Base-by-base conservation (phyloP, 2,888 invertebrate genomes). In the Acanthosepion pharaonis region DNA sequence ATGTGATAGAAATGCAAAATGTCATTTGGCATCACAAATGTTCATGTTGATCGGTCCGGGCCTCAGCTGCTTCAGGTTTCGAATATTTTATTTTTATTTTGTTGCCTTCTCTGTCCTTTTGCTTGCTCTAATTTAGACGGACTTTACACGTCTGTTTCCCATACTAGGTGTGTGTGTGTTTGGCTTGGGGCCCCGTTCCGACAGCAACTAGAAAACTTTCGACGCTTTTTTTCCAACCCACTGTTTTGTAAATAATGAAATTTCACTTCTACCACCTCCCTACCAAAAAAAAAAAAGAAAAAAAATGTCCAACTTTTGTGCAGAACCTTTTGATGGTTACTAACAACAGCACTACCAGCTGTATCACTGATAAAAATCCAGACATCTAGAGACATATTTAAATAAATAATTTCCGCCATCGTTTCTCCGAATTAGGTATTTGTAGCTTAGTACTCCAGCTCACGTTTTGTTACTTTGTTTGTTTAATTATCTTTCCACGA, bases 191-290 rank as follows among this genome's bases (percentile, higher is more conserved):
- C 15, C 18, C 11, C 1, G 4, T 78, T 78, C 18, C 33, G n/a
- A 78, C n/a, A 78, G 78, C 9, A n/a, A n/a, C n/a, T n/a, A 8
- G 8, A 28, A 78, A 78, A n/a, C 28, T 78, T n/a, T 11, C 18
- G 9, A 5, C 33, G 78, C 78, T 28, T n/a, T 18, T n/a, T 2
- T 23, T 11, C n/a, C n/a, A 9, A n/a, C n/a, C n/a, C 78, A 78
- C n/a, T 78, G 78, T 78, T 78, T 78, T 78, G 78, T 78, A 78
- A 78, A 78, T 78, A 78, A 78, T 78, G n/a, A 78, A n/a, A n/a
- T 78, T 78, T 78, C 78, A 78, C 78, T n/a, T 11, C 18, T 78
- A 9, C 28, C 4, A 55, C 15, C 4, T 1, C 8, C 25, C n/a
- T 11, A 11, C n/a, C 0, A 78, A 78, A 18, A n/a, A 78, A n/a